Evolutionary conservation across 2,113 vertebrate species (phyloP).

Genomic region (Sinocyclocheilus rhinocerous): DNA sequence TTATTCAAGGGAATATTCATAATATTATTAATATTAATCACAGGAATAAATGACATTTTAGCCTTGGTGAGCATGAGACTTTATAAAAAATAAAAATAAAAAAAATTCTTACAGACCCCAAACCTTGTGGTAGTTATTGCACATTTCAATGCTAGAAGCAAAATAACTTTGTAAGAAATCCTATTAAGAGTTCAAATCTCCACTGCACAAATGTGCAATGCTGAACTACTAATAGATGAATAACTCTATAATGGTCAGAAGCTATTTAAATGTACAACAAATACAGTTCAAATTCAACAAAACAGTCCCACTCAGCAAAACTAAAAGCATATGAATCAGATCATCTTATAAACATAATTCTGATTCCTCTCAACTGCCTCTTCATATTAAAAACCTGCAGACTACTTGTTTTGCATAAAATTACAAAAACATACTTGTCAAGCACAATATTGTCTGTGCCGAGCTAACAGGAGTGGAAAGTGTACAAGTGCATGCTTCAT

Average conservation of each 20-base stretch:
- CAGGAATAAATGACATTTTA: background rate
- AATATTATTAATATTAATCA: background rate
- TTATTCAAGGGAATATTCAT: background rate
- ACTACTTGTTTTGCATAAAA: background rate
- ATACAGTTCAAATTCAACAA: background rate
- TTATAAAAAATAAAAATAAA: background rate
- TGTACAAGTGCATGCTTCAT: slow-evolving; percentile 32
- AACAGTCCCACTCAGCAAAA: background rate
- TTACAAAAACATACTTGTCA: background rate
- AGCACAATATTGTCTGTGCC: background rate
- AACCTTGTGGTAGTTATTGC: background rate
- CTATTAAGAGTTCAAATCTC: too few relatives aligned
- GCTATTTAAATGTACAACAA: background rate
- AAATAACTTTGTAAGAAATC: background rate
- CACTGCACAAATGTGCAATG: background rate
- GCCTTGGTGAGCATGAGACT: background rate
- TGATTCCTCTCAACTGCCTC: background rate
- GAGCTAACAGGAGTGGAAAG: slow-evolving; percentile 29
- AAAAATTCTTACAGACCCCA: background rate
- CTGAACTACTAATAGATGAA: background rate
- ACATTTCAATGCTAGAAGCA: background rate
- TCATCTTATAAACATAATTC: background rate
- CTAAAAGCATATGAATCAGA: background rate
- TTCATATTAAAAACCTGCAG: background rate
- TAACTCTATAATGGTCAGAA: background rate